Evolutionary conservation across 2,888 invertebrate species (phyloP).

Genomic region (Nomada goodeniana): DNA sequence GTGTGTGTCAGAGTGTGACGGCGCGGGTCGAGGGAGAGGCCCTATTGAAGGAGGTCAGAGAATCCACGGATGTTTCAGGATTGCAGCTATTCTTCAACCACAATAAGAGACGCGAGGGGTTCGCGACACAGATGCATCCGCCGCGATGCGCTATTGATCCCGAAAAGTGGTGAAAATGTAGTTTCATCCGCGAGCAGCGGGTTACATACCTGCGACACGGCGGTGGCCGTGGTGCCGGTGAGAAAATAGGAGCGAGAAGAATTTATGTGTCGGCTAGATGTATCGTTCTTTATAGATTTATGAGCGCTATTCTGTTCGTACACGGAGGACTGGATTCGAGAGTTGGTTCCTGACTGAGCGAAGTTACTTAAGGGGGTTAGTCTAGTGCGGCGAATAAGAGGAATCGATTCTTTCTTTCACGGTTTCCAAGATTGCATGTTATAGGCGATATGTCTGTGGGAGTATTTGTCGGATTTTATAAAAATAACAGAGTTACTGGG

Average conservation of each 20-base stretch:
- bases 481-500: too few species aligned
- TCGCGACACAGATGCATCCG: constrained; percentile 64
- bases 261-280: constrained; percentile 41
- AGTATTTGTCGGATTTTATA: too few species aligned
- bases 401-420: too few species aligned
- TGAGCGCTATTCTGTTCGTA: constrained; percentile 4
- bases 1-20: background rate
- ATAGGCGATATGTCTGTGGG: too few species aligned
- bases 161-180: constrained; percentile 53
- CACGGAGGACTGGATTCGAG: background rate
- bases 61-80: constrained; percentile 68
- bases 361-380: background rate
- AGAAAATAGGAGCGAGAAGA: constrained; percentile 31
- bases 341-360: background rate
- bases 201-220: constrained; percentile 35
- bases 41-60: constrained; percentile 71
- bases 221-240: background rate
- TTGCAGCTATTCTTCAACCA: constrained; percentile 75
- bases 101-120: constrained; percentile 70
- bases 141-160: constrained; percentile 55
- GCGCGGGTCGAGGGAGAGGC: background rate
- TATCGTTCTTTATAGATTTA: constrained; percentile 54
- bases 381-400: too few species aligned
- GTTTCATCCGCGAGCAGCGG: constrained; percentile 50
- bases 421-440: too few species aligned